Evolutionary conservation across 2,797 vertebrate species (phyloP).

Genomic region (Esox masquinongy): DNA sequence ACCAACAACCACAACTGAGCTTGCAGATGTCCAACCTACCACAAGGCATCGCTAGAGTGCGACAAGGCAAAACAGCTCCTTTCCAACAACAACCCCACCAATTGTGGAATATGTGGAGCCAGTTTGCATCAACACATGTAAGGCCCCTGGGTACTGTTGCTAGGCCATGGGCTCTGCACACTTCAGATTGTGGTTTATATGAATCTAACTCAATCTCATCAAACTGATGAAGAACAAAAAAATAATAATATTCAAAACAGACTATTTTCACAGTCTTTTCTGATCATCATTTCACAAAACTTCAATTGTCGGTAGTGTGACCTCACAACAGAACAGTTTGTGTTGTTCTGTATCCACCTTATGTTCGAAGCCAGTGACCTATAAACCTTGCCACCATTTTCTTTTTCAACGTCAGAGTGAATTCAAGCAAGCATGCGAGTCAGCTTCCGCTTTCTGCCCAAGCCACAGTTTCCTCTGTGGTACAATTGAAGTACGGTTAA

Average conservation of each 20-base stretch:
- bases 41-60: too few species aligned
- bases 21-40: too few species aligned
- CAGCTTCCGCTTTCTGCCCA: conserved; percentile 49
- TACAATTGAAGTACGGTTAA: conserved; percentile 19
- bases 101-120: too few species aligned
- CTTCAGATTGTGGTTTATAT: background rate
- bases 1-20: too few species aligned
- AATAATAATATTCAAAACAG: background rate
- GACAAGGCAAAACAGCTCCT: too few species aligned
- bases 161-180: too few species aligned
- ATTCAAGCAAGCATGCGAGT: background rate
- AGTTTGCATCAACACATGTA: too few species aligned
- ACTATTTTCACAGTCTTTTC: background rate
- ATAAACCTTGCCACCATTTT: background rate
- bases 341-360: background rate
- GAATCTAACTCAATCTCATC: background rate
- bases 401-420: background rate
- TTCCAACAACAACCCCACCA: too few species aligned
- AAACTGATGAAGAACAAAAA: background rate
- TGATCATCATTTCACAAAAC: background rate
- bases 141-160: too few species aligned
- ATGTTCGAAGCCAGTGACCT: background rate
- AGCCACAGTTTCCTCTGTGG: conserved; percentile 53
- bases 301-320: background rate
- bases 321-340: background rate